Percentiles rank a stretch among this genome's conserved stretches.
phyloP scores from a whole-genome alignment of 2,797 vertebrate species.

The Sylvilagus floridanus region DNA sequence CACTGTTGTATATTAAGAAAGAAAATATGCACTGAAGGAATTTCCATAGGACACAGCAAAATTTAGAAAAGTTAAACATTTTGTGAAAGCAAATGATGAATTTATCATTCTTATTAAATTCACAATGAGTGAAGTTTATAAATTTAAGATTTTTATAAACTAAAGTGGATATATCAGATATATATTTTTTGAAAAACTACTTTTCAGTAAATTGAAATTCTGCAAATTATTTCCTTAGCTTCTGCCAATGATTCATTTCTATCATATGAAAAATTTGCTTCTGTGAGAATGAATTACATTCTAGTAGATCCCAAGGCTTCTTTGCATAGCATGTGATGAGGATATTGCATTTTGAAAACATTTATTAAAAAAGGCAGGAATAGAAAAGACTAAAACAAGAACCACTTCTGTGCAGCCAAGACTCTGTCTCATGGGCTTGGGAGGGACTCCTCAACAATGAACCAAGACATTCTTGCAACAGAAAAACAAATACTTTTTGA shows the following conservation, averaged over 20 bases:
- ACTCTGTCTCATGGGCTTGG: not conserved
- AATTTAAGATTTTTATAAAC: not conserved
- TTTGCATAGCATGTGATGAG: not conserved
- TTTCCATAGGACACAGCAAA: not conserved
- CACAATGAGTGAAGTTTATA: not conserved
- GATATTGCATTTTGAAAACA: slow-evolving; percentile 44
- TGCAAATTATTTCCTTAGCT: slow-evolving; percentile 43
- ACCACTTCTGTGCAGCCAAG: slow-evolving; percentile 4
- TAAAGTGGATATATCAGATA: slow-evolving; percentile 6
- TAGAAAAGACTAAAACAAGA: slow-evolving; percentile 10
- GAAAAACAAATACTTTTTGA: slow-evolving; percentile 49
- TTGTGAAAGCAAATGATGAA: not conserved
- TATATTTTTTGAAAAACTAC: not conserved
- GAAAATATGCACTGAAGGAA: not conserved
- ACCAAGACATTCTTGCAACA: slow-evolving; percentile 50
- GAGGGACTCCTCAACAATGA: not conserved
- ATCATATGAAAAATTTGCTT: slow-evolving; percentile 18
- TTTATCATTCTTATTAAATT: slow-evolving; percentile 20
- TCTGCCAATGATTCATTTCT: slow-evolving; percentile 41
- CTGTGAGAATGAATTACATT: not conserved
- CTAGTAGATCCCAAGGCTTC: slow-evolving; percentile 21
- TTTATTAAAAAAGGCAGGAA: slow-evolving; percentile 28
- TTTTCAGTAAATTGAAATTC: slow-evolving; percentile 16
- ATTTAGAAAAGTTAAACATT: slow-evolving; percentile 37
- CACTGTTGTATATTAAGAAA: not conserved